Percentiles rank a stretch among this genome's conserved stretches.
phyloP scores from a whole-genome alignment of 2,888 invertebrate species.

The Acholoe squamosa region DNA sequence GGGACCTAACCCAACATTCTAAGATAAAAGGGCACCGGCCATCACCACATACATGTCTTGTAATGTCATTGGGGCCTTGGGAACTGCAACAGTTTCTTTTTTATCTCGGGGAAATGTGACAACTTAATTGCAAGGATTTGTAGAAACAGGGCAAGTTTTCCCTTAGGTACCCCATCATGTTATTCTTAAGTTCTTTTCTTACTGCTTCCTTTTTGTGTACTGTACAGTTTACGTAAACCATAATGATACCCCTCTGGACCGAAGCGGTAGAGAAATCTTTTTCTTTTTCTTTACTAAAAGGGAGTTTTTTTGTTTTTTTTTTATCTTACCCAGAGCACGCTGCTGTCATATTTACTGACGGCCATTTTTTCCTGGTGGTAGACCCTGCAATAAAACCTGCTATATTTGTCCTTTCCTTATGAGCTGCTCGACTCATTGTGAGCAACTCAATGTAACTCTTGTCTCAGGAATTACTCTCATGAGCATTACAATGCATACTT shows the following conservation, averaged over 20 bases:
- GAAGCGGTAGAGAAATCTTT: not conserved
- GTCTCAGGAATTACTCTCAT: too few species aligned
- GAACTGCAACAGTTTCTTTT: not conserved
- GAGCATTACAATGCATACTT: too few species aligned
- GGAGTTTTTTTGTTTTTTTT: not conserved
- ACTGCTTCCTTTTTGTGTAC: not conserved
- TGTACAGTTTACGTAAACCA: not conserved
- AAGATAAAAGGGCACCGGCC: too few species aligned
- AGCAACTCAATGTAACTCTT: too few species aligned
- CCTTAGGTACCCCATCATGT: not conserved
- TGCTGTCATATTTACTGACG: slow-evolving; percentile 8
- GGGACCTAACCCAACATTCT: too few species aligned
- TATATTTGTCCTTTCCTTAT: not conserved
- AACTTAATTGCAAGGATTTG: slow-evolving; percentile 21
- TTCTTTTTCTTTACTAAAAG: not conserved
- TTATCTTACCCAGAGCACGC: too few species aligned
- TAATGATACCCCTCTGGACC: not conserved
- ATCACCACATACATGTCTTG: too few species aligned
- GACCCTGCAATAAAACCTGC: not conserved
- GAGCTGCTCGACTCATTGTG: not conserved
- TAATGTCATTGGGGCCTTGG: not conserved
- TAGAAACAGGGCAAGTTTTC: not conserved
- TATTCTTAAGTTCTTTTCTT: not conserved
- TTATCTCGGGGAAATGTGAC: not conserved
- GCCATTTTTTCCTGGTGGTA: not conserved